phyloP scores from a whole-genome alignment of 2,797 vertebrate genomes.

The Gymnopithys bicolor region DNA sequence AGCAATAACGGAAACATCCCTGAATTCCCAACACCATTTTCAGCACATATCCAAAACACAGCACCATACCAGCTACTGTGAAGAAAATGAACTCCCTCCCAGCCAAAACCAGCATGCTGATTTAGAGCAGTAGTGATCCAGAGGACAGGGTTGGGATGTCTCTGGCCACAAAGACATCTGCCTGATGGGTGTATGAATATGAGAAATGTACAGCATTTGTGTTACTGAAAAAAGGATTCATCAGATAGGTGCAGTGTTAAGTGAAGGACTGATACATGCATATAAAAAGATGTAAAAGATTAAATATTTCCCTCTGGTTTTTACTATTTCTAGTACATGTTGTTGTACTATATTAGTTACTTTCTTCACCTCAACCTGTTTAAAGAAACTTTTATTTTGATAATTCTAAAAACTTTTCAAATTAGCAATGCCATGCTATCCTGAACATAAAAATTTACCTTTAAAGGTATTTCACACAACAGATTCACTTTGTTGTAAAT shows the following conservation, averaged over 20 bases:
- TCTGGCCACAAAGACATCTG: background rate
- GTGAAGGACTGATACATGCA: background rate
- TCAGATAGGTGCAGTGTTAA: background rate
- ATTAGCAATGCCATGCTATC: background rate
- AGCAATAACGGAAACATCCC: background rate
- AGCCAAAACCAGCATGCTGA: background rate
- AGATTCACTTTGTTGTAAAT: background rate
- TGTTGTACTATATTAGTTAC: background rate
- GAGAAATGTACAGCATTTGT: background rate
- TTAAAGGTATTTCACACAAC: background rate
- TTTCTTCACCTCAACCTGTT: background rate
- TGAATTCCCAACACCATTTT: background rate
- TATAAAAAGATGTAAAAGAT: background rate
- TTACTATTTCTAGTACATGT: background rate
- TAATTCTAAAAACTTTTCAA: background rate
- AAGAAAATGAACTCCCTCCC: background rate
- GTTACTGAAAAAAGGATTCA: background rate
- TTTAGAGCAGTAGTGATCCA: background rate
- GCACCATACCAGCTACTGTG: background rate
- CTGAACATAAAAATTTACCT: background rate
- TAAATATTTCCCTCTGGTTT: background rate
- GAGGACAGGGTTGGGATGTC: background rate
- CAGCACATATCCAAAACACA: background rate
- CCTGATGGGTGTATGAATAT: background rate
- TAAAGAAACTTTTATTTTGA: background rate